These are phyloP conservation scores for Anhinga rufa DNA, from an alignment of 2,113 vertebrate species.

Conservation along the genomic window DNA sequence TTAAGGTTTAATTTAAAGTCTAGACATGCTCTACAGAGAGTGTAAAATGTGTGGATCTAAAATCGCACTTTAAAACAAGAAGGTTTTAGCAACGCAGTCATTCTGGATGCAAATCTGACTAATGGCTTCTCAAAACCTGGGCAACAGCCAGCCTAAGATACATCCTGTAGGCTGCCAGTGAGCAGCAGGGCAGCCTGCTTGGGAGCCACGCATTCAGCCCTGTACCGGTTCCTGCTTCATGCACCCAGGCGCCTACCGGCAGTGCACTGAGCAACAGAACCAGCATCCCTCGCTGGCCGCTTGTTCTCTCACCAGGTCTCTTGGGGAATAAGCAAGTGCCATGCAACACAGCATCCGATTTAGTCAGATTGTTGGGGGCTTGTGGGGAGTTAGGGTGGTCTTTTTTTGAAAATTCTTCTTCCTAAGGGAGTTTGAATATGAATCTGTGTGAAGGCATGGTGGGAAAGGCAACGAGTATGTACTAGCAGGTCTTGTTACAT, in stretches of 20 bases:
- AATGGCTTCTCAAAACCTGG: neutral
- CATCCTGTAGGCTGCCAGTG: neutral
- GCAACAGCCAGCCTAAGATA: neutral
- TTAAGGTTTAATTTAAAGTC: neutral
- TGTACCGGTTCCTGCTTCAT: accelerated
- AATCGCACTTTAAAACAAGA: neutral
- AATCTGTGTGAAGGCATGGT: neutral
- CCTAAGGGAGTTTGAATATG: neutral
- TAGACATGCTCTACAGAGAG: neutral
- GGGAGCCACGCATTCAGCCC: neutral
- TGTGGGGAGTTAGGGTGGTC: neutral
- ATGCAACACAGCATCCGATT: neutral
- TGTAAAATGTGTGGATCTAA: neutral
- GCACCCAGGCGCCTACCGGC: neutral
- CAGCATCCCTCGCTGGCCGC: accelerated
- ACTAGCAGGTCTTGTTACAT: neutral
- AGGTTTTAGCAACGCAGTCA: neutral
- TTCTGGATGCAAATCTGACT: neutral
- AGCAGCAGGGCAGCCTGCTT: neutral
- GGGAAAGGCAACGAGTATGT: neutral
- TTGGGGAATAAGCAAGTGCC: neutral
- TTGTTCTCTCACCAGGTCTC: neutral
- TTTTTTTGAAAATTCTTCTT: neutral
- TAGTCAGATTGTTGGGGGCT: neutral
- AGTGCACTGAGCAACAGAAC: neutral